These are phyloP conservation scores for Eilema depressum DNA, from an alignment of 2,888 invertebrate species.

Conservation along the genomic window DNA sequence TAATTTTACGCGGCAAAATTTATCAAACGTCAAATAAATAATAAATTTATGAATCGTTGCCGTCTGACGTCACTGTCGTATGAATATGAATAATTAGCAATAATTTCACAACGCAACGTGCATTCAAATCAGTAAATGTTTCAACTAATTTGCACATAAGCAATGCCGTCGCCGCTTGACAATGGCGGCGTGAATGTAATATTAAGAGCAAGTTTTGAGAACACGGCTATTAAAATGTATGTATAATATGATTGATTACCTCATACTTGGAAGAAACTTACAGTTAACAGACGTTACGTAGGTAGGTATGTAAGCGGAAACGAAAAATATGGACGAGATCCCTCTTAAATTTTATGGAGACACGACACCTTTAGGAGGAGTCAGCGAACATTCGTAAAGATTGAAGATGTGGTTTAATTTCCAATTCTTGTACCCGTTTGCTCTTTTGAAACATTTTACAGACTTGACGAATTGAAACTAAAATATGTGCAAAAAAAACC, in stretches of 20 bases:
- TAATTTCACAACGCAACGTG: slow-evolving; percentile 41
- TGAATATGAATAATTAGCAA: slow-evolving; percentile 22
- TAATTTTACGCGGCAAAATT: background rate
- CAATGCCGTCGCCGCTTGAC: slow-evolving; percentile 32
- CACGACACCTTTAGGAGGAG: background rate
- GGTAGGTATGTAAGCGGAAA: background rate
- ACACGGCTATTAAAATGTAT: slow-evolving; percentile 21
- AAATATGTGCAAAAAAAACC: no score
- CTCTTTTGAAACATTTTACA: no score
- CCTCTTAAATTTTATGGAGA: background rate
- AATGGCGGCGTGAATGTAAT: slow-evolving; percentile 47
- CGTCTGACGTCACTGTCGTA: slow-evolving; percentile 20
- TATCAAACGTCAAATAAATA: background rate
- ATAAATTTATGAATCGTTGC: background rate
- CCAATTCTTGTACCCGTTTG: background rate
- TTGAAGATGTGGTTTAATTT: background rate
- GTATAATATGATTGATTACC: slow-evolving; percentile 13
- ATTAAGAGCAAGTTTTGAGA: slow-evolving; percentile 38
- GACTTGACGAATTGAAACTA: no score
- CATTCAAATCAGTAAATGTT: slow-evolving; percentile 45
- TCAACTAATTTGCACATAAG: slow-evolving; percentile 51
- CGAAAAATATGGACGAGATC: background rate
- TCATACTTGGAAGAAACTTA: slow-evolving; percentile 11
- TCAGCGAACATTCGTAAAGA: background rate
- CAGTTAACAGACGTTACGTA: background rate